Percentiles rank a stretch among this genome's conserved stretches.
phyloP scores from a whole-genome alignment of 2,888 invertebrate genomes.

The Thyatira batis region DNA sequence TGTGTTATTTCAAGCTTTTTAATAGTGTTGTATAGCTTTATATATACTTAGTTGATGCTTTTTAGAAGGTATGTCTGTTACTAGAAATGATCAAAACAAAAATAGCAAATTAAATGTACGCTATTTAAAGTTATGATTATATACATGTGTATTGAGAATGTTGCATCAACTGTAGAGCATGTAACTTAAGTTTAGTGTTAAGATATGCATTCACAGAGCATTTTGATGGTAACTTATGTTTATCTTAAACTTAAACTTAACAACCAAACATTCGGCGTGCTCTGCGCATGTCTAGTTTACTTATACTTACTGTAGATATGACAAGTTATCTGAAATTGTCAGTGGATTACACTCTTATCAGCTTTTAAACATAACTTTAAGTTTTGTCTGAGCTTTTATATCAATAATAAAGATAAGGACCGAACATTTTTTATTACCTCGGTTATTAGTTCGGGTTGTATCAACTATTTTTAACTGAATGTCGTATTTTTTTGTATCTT shows the following conservation, averaged over 20 bases:
- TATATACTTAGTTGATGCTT: neutral
- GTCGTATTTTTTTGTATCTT: too few species aligned
- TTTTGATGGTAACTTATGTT: neutral
- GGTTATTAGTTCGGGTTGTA: too few species aligned
- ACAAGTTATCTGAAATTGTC: slow-evolving; percentile 4
- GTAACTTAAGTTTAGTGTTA: too few species aligned
- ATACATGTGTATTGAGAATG: too few species aligned
- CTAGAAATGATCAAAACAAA: too few species aligned
- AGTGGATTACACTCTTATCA: neutral
- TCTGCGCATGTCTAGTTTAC: slow-evolving; percentile 3
- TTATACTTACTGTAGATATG: slow-evolving; percentile 1
- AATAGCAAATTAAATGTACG: too few species aligned
- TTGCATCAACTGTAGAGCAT: too few species aligned
- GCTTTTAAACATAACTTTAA: slow-evolving; percentile 1
- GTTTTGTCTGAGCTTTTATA: neutral
- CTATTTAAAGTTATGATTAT: too few species aligned
- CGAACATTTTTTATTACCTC: neutral
- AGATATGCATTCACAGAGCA: neutral
- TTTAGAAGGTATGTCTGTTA: too few species aligned
- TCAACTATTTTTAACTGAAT: too few species aligned
- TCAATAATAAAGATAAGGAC: neutral
- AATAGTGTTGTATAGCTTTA: neutral
- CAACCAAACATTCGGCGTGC: neutral
- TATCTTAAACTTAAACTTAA: neutral
- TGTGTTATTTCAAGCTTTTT: slow-evolving; percentile 9